A percentile compares a stretch with the other conserved stretches of the same genome.
Conservation (phyloP, 2,113 vertebrate genomes). For the Brachyhypopomus gauderio region DNA sequence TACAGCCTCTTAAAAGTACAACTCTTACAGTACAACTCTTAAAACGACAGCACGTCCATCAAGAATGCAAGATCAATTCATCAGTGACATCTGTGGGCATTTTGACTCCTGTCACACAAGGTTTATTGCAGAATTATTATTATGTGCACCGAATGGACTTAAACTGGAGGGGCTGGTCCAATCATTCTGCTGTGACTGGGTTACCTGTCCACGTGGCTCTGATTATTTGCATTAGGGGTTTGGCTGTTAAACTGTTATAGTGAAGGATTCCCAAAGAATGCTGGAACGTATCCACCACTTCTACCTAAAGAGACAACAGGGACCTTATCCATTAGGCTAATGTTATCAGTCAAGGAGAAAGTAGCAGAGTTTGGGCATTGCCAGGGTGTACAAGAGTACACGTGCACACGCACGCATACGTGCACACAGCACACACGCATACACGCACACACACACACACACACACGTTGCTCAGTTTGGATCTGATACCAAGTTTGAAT, state of each 20-base stretch:
- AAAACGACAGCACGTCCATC: neutral
- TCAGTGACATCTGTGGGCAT: neutral
- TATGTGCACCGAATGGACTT: slow-evolving; percentile 6
- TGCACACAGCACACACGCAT: no score
- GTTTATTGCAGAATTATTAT: slow-evolving; percentile 2
- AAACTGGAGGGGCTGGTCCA: neutral
- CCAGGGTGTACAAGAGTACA: slow-evolving; percentile 1
- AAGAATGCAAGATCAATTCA: neutral
- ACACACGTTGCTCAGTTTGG: slow-evolving; percentile 37
- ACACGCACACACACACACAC: neutral
- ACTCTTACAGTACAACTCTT: neutral
- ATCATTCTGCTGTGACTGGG: neutral
- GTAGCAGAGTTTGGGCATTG: slow-evolving; percentile 20
- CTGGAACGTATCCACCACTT: slow-evolving; percentile 4
- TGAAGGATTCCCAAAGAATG: slow-evolving; percentile 11
- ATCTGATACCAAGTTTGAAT: slow-evolving; percentile 67
- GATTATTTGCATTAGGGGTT: slow-evolving; percentile 1
- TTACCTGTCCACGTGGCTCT: neutral
- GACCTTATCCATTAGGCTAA: neutral
- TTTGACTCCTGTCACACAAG: neutral
- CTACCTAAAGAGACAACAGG: neutral
- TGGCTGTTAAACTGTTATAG: neutral
- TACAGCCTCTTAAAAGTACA: neutral
- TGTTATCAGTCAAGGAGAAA: slow-evolving; percentile 11
- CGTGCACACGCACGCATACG: slow-evolving; percentile 6